Conservation (phyloP, 2,888 invertebrate species). For the Torymus aiolomorphi region DNA sequence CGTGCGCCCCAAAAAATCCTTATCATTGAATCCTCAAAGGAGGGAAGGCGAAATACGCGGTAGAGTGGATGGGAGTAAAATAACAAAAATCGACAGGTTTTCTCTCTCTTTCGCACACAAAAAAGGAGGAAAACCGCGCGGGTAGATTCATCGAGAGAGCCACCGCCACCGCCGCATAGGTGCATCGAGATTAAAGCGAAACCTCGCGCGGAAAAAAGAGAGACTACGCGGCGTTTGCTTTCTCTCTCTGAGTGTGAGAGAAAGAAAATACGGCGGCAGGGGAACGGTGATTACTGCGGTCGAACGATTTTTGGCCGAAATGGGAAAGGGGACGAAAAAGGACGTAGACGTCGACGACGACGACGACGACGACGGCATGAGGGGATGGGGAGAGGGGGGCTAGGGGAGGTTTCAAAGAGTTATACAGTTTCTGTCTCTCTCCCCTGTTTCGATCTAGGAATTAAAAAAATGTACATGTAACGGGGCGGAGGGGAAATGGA, state of each 20-base stretch:
- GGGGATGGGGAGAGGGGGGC: background rate
- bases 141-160: conserved; percentile 27
- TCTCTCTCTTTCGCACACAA: too few species aligned
- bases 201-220: conserved; percentile 41
- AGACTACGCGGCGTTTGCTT: conserved; percentile 21
- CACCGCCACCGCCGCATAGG: conserved; percentile 8
- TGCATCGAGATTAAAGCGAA: conserved; percentile 51
- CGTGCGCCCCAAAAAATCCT: background rate
- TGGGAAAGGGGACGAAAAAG: conserved; percentile 8
- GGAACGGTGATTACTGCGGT: conserved; percentile 53
- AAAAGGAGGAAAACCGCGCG: too few species aligned
- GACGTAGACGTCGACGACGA: background rate
- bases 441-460: conserved; percentile 34
- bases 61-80: background rate
- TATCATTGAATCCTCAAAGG: conserved; percentile 2
- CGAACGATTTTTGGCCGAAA: conserved; percentile 50
- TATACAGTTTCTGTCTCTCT: conserved; percentile 3
- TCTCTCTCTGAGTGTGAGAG: conserved; percentile 14
- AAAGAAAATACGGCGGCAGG: conserved; percentile 37
- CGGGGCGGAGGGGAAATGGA: conserved; percentile 33
- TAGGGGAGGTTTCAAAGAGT: conserved; percentile 31
- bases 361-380: too few species aligned
- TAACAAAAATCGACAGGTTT: background rate
- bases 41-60: background rate
- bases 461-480: conserved; percentile 25